Percentiles rank a stretch among this genome's conserved stretches.
phyloP scores from a whole-genome alignment of 2,797 vertebrate species.

The Acanthornis magna region DNA sequence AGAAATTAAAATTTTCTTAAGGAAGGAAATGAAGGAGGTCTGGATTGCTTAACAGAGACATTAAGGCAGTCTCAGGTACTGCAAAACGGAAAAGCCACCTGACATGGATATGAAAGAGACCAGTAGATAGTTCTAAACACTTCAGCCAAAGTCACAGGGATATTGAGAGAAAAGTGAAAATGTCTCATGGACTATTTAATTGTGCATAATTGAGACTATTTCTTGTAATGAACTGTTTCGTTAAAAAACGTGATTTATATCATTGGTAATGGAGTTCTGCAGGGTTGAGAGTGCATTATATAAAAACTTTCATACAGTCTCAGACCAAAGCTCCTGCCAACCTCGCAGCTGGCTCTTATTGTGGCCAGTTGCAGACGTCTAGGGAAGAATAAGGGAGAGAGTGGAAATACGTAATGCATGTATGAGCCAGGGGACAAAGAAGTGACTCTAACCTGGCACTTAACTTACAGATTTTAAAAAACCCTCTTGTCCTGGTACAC shows the following conservation, averaged over 20 bases:
- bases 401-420: rapidly evolving
- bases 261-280: not conserved
- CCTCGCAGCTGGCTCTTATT: not conserved
- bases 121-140: not conserved
- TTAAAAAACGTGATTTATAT: not conserved
- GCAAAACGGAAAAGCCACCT: not conserved
- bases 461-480: not conserved
- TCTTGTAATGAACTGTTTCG: not conserved
- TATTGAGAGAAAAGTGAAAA: not conserved
- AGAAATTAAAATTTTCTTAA: not conserved
- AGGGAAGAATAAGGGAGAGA: not conserved
- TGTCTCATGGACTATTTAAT: not conserved
- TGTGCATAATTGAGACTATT: not conserved
- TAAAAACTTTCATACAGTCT: not conserved
- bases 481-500: not conserved
- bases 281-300: not conserved
- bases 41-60: not conserved
- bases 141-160: not conserved
- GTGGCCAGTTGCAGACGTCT: not conserved
- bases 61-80: not conserved
- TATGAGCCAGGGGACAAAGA: not conserved
- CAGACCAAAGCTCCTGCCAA: not conserved
- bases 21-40: not conserved
- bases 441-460: not conserved
- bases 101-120: not conserved